Evolutionary conservation across 2,888 invertebrate genomes (phyloP).

Genomic region (Apocheima hispidaria): DNA sequence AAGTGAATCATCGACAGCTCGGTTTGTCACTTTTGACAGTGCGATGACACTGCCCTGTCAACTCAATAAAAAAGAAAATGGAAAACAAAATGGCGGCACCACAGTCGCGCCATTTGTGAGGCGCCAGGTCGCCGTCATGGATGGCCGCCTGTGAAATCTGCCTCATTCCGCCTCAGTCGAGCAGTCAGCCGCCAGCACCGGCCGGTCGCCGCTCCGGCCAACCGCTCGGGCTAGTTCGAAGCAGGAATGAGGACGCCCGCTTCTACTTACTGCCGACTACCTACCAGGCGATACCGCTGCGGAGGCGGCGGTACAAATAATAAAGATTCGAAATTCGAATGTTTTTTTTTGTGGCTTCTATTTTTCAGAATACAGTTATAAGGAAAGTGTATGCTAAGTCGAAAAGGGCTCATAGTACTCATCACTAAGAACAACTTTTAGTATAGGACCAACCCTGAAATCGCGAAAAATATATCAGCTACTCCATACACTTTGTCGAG

Average conservation of each 20-base stretch:
- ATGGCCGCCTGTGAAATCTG: constrained; percentile 37
- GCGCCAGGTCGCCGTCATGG: constrained; percentile 38
- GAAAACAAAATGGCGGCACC: constrained; percentile 28
- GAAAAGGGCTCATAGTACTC: no score
- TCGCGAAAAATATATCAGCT: not conserved
- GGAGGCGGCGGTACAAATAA: not conserved
- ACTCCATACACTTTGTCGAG: not conserved
- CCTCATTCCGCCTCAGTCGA: constrained; percentile 8
- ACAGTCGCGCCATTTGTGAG: constrained; percentile 24
- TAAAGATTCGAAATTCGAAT: constrained; percentile 9
- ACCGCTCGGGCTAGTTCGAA: constrained; percentile 13
- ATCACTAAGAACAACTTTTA: no score
- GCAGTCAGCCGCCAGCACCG: not conserved
- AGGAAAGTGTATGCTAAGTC: no score
- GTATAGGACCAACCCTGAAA: no score
- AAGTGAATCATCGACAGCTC: constrained; percentile 2
- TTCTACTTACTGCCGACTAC: constrained; percentile 7
- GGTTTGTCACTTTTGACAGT: constrained; percentile 29
- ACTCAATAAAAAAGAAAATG: constrained; percentile 29
- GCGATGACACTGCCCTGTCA: constrained; percentile 30
- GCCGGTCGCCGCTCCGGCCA: constrained; percentile 5
- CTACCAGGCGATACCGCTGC: constrained; percentile 1
- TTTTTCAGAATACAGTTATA: not conserved
- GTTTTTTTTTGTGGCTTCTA: not conserved
- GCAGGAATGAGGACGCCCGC: constrained; percentile 28